Evolutionary conservation across 2,797 vertebrate genomes (phyloP).

Genomic region (Pogoniulus pusillus): DNA sequence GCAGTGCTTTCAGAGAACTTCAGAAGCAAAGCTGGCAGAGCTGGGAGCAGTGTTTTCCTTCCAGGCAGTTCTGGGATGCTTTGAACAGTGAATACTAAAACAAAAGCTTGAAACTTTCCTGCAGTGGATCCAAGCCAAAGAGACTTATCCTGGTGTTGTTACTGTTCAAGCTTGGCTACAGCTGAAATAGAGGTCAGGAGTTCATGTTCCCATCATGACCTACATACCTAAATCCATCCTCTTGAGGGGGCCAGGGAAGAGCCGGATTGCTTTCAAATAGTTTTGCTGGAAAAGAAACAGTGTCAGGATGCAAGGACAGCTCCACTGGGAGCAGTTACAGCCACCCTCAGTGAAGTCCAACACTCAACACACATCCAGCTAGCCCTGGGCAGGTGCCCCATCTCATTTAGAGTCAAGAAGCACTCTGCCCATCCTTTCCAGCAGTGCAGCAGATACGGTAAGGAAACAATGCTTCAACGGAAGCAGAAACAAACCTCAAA

Average conservation of each 20-base stretch:
- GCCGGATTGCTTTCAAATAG: constrained; percentile 86
- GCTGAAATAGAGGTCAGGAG: not conserved
- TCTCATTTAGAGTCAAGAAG: not conserved
- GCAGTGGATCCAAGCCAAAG: not conserved
- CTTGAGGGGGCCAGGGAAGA: constrained; percentile 88
- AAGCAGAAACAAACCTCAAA: too few species aligned
- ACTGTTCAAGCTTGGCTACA: not conserved
- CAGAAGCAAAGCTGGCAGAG: not conserved
- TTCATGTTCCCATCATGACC: too few species aligned
- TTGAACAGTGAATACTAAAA: not conserved
- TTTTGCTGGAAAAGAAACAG: constrained; percentile 77
- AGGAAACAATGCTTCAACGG: not conserved
- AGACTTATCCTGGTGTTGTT: not conserved
- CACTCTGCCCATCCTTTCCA: not conserved
- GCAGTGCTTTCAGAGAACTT: not conserved
- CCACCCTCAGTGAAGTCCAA: not conserved
- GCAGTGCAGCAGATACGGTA: not conserved
- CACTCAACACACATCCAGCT: not conserved
- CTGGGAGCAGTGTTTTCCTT: not conserved
- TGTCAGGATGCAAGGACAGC: not conserved
- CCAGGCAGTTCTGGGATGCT: not conserved
- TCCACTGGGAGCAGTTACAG: not conserved
- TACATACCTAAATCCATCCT: constrained; percentile 88
- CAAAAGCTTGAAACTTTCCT: not conserved
- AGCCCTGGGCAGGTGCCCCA: not conserved